Base-by-base conservation (phyloP, 2,113 vertebrate species). In the Chionis minor region DNA sequence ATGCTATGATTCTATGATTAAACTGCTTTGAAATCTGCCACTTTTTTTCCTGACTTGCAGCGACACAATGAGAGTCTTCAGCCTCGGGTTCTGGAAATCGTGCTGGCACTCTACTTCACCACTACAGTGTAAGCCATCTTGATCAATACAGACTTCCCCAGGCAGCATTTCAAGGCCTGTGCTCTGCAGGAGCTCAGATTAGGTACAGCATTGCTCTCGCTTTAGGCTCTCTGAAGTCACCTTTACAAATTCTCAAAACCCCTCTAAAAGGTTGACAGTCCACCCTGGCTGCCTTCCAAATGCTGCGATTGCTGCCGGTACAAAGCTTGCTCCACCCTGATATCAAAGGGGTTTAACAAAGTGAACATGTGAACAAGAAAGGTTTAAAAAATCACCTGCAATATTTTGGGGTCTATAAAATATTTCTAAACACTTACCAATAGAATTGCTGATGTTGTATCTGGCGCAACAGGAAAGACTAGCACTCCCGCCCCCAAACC, bases 31-130 rank as follows among this genome's bases (percentile, higher is more conserved):
- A 63, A 79, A 79, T 54, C 14, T 62, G 47, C 13, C 4, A 4
- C 24, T 8, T 8, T 40, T 66, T 90, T 83, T 77, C 40, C 40
- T 56, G 18, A 56, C 24, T 86, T 70, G 35, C n/a, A 47, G n/a
- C 26, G 69, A 26, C 0, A 0, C 18, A 62, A 63, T 5, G 61
- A 42, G 44, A 28, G 11, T 11, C 22, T 82, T 38, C 65, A 90
- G 38, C 18, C 52, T 8, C 0, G 0, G 14, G 7, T 73, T 88
- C 54, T 2, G 0, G 49, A 83, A 69, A 56, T 5, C 67, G 11
- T 40, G 6, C 45, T 58, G 15, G 17, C 54, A 74, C 17, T 74
- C 23, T 52, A 4, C 44, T 77, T 33, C 44, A 69, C 8, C 56
- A 4, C 17, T 38, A 26, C 71, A 72, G 18, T 14, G 14, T 42